phyloP scores from a whole-genome alignment of 2,797 vertebrate genomes.

The Enteromius thamalakanensis region DNA sequence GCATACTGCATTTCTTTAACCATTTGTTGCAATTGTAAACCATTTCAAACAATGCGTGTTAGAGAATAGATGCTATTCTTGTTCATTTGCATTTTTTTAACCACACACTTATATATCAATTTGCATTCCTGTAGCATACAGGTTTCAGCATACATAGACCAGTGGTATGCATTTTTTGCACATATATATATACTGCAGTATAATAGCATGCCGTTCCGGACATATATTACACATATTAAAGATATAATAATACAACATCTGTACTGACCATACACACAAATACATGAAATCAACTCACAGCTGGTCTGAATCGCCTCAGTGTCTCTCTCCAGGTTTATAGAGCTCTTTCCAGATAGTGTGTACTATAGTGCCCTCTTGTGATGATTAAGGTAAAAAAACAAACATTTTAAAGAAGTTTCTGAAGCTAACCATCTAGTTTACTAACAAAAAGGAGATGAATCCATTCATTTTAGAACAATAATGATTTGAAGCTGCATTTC shows the following conservation, averaged over 20 bases:
- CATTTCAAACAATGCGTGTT: background rate
- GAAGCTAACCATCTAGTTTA: background rate
- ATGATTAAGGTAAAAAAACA: background rate
- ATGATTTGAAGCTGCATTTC: background rate
- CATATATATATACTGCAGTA: background rate
- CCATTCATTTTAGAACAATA: background rate
- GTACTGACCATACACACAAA: background rate
- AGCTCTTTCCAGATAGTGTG: background rate
- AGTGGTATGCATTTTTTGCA: background rate
- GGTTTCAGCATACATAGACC: background rate
- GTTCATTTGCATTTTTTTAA: background rate
- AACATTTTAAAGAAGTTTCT: background rate
- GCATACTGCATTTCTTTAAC: background rate
- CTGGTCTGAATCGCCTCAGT: background rate
- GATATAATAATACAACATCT: no score
- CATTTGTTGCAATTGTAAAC: background rate
- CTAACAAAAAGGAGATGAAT: background rate
- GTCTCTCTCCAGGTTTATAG: background rate
- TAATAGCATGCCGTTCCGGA: no score
- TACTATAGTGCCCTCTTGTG: conserved; percentile 24
- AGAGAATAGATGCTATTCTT: background rate
- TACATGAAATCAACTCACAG: background rate
- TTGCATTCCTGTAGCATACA: background rate
- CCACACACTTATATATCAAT: background rate
- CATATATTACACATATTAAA: background rate